Evolutionary conservation across 2,888 invertebrate genomes (phyloP), one percentile per base, ranked within the genome.

Genomic region (Nymphalis urticae): DNA sequence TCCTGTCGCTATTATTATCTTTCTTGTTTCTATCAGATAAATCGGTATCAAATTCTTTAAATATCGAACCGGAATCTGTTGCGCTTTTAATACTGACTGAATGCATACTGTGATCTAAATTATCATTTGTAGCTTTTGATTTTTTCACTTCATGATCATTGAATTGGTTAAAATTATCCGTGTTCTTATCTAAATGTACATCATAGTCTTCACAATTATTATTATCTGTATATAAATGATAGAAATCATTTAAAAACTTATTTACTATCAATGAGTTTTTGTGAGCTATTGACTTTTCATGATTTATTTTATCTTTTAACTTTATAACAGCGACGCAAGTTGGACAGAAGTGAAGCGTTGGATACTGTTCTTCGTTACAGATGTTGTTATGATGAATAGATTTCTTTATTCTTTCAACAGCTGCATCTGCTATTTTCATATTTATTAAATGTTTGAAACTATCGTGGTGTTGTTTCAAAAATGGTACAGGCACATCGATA

Each of bases 361-460:
- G 24, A 10, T 62, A 36, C 53, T 1, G 24, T 13, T 21, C 58
- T 36, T 62, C 27, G 36, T 9, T 36, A 21, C 27, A 13, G 47
- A 60, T 36, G 47, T 16, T 51, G 21, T 42, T 7, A 54, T 36
- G 24, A 6, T 61, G 48, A 3, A 79, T 70, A 21, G 79, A 75
- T 9, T 74, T 75, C 27, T 73, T 74, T 0, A 77, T 47, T 64
- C 82, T 76, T 19, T 77, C 69, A 0, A 83, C 56, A 4, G 78
- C 72, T 32, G 71, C 68, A 5, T 80, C 71, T 19, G 71, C 70
- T 36, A 85, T 80, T 66, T 78, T 75, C 17, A 71, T 54, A 5
- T 63, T 74, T 9, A 67, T 75, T 48, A 73, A 71, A 60, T 85
- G 85, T 69, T 76, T 80, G 1, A 51, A 17, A 27, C 81, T 79